A percentile compares a stretch with the other conserved stretches of the same genome.
Conservation (phyloP, 2,113 vertebrate species). For the Rhynchomys soricoides region DNA sequence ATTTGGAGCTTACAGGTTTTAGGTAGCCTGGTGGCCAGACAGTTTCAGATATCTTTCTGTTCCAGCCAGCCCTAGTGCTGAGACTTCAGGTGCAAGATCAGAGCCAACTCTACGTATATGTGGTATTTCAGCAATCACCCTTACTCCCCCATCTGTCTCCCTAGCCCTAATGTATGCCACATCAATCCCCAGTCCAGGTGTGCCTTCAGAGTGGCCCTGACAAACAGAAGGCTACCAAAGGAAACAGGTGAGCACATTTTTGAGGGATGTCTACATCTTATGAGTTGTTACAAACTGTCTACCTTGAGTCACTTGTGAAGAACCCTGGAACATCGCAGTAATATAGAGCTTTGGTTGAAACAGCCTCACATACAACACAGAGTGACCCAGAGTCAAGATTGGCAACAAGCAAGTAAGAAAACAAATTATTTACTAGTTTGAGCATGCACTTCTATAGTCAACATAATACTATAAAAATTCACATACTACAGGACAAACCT, state of each 20-base stretch:
- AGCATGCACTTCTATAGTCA: background rate
- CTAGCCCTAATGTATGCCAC: background rate
- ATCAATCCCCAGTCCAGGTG: background rate
- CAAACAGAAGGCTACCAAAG: background rate
- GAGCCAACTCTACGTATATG: background rate
- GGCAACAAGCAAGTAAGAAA: background rate
- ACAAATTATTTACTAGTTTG: background rate
- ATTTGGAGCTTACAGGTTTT: background rate
- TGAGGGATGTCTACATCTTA: no score
- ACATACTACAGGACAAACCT: background rate
- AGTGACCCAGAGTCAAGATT: background rate
- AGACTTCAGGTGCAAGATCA: no score
- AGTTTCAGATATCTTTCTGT: background rate
- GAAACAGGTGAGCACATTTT: no score
- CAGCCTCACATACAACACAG: background rate
- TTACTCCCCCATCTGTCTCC: background rate
- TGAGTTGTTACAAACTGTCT: background rate
- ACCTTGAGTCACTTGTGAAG: background rate
- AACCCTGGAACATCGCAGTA: background rate
- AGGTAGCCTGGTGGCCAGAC: background rate
- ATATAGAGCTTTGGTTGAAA: accelerated
- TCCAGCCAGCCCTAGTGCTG: no score
- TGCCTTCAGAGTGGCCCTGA: background rate
- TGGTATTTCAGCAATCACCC: background rate
- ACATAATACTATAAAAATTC: background rate